A percentile compares a stretch with the other conserved stretches of the same genome.
Conservation (phyloP, 2,888 invertebrate genomes). For the Sthenelais limicola region DNA sequence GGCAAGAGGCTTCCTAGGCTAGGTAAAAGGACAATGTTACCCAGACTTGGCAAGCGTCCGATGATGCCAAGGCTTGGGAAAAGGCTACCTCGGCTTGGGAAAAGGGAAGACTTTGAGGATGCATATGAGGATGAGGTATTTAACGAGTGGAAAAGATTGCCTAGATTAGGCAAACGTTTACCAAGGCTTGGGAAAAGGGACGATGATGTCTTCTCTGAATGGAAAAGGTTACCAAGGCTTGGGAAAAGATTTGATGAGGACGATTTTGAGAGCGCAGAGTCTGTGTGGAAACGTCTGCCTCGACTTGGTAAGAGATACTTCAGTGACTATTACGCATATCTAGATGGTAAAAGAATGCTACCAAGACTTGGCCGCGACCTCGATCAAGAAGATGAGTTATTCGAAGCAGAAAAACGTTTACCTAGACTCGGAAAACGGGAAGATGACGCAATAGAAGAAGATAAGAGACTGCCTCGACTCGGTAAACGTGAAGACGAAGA, state of each 20-base stretch:
- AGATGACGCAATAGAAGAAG: not conserved
- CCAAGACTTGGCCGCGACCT: not conserved
- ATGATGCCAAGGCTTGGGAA: constrained; percentile 9
- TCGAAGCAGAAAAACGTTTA: constrained; percentile 17
- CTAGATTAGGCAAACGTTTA: not conserved
- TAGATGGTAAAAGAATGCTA: not conserved
- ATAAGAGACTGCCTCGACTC: constrained; percentile 7
- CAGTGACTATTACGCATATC: not conserved
- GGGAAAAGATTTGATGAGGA: not conserved
- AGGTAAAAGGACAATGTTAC: constrained; percentile 3
- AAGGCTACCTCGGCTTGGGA: constrained; percentile 8
- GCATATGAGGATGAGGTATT: not conserved
- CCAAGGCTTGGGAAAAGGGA: constrained; percentile 22
- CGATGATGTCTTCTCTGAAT: constrained; percentile 4
- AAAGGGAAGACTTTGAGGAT: constrained; percentile 1
- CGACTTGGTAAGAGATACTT: not conserved
- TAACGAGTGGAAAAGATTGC: constrained; percentile 25
- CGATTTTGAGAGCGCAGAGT: not conserved
- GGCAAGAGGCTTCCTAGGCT: not conserved
- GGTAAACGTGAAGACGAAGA: not conserved
- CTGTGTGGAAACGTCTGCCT: not conserved
- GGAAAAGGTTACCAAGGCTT: not conserved
- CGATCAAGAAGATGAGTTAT: not conserved
- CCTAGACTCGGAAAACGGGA: constrained; percentile 3
- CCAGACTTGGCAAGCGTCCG: constrained; percentile 2